Conservation (phyloP, 35 echinoderm and acorn worm species). For the Eucidaris tribuloides region DNA sequence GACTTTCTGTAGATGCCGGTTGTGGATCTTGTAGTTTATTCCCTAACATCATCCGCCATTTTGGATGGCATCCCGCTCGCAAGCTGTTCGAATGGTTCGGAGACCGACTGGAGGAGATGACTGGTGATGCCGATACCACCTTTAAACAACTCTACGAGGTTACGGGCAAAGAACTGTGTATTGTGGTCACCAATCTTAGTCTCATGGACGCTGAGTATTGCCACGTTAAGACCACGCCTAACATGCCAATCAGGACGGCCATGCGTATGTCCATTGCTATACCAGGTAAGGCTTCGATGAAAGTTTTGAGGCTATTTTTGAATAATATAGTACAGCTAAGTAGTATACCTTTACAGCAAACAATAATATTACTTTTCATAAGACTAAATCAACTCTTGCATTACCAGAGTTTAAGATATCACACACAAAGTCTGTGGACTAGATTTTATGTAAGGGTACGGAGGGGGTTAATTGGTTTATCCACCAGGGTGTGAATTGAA, state of each 20-base stretch:
- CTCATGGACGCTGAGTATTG: conserved; percentile 84
- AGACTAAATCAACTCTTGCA: no score
- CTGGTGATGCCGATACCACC: neutral
- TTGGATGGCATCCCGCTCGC: conserved; percentile 27
- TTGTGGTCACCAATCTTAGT: conserved; percentile 85
- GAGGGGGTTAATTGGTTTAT: no score
- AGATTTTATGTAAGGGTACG: no score
- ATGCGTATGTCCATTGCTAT: conserved; percentile 94
- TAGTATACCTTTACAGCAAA: no score
- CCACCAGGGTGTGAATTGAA: no score
- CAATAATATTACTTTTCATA: no score
- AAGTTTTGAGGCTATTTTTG: no score
- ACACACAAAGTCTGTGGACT: no score
- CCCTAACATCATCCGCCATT: neutral
- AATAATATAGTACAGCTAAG: no score
- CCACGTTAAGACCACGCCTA: conserved; percentile 94
- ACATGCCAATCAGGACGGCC: conserved; percentile 64
- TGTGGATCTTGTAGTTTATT: neutral
- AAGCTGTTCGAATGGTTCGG: neutral
- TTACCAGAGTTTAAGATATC: no score
- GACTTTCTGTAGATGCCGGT: no score
- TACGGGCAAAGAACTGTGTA: conserved; percentile 22
- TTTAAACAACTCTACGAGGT: conserved; percentile 4
- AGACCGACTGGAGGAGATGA: conserved; percentile 12
- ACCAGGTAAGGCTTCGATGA: conserved; percentile 89